Percentiles rank a stretch among this genome's conserved stretches.
phyloP scores from a whole-genome alignment of 1,140 invertebrate species.

The Hydropsyche tenuis region DNA sequence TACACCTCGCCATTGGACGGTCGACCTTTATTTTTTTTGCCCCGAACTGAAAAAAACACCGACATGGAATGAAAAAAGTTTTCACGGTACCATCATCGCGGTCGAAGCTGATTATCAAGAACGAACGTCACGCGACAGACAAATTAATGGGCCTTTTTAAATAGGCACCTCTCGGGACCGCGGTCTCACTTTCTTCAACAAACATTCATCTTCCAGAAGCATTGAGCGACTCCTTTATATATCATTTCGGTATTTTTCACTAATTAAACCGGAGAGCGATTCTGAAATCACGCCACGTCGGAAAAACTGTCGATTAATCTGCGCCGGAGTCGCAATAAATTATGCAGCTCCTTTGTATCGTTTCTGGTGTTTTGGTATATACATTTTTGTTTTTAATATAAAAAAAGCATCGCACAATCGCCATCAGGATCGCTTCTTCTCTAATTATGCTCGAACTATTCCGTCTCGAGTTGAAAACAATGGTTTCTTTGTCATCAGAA shows the following conservation, averaged over 20 bases:
- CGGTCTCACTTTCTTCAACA: neutral
- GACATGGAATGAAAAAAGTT: slow-evolving; percentile 30
- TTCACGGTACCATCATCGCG: slow-evolving; percentile 3
- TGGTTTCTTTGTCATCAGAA: neutral
- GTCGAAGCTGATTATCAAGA: slow-evolving; percentile 6
- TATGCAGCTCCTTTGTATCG: too few species aligned
- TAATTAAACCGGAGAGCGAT: neutral
- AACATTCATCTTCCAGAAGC: slow-evolving; percentile 16
- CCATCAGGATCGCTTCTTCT: neutral
- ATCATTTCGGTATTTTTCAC: slow-evolving; percentile 7
- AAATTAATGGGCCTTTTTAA: slow-evolving; percentile 31
- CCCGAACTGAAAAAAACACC: too few species aligned
- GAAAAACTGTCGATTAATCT: too few species aligned
- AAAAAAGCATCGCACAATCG: neutral
- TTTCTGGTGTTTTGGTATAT: too few species aligned
- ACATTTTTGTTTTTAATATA: too few species aligned
- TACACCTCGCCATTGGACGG: neutral
- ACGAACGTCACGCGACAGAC: neutral
- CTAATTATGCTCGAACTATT: slow-evolving; percentile 18
- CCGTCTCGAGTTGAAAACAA: slow-evolving; percentile 1
- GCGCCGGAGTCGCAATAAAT: too few species aligned
- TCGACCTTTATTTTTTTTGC: neutral
- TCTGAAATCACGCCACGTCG: neutral
- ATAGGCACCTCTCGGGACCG: neutral
- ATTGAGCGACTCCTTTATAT: neutral